Evolutionary conservation across 2,113 vertebrate species (phyloP), one percentile per base, ranked within the genome.

Genomic region (Fregetta grallaria): DNA sequence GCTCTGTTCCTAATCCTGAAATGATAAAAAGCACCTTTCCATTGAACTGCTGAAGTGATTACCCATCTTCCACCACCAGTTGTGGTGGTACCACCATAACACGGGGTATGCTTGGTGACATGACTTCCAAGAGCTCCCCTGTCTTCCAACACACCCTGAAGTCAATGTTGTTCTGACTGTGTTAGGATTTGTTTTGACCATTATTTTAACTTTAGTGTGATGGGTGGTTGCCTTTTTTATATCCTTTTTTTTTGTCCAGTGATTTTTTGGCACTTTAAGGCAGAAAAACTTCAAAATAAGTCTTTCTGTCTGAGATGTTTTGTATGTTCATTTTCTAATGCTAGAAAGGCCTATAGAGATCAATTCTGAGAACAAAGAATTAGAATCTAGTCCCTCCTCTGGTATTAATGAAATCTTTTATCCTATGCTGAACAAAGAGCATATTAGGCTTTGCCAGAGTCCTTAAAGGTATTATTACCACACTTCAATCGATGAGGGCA

Each of bases 321-420:
- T 26, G 2, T 32, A 15, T 20, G 15, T 22, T 79, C 21, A 20
- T 61, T 80, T 94, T 76, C 27, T 70, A 63, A 44, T 14, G 18
- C 42, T 73, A 58, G 71, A 86, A 77, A 49, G 36, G 63, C 42
- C 50, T 86, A n/a, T 40, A 55, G 36, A 87, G 68, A 89, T 74
- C 55, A 81, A 5, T 94, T 89, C 56, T 65, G 55, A 72, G 59
- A 81, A 67, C 18, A 67, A 63, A 90, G 71, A 82, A 71, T n/a
- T 78, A 61, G 30, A 90, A 83, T 52, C 40, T 47, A 71, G n/a
- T 62, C 27, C 17, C 13, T 91, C 38, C 63, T 73, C 68, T 14
- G 9, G 12, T 71, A 77, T 76, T 86, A 95, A 94, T 92, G 79
- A 95, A 85, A 52, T 68, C n/a, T 79, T 82, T 68, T 83, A 76